A percentile compares a stretch with the other conserved stretches of the same genome.
Conservation (phyloP, 2,797 vertebrate genomes). For the Artibeus lituratus region DNA sequence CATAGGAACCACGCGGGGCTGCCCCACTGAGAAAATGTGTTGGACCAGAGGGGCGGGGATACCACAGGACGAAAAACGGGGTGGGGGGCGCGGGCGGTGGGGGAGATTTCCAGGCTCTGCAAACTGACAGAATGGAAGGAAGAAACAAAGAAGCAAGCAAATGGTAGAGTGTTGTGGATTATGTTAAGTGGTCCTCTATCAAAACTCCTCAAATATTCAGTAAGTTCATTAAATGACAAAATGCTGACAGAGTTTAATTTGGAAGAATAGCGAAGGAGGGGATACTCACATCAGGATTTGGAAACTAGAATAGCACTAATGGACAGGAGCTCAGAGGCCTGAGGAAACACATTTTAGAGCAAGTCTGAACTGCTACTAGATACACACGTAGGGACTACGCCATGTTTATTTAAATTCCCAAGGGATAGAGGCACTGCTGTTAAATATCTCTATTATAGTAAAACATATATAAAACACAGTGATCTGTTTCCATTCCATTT, state of each 20-base stretch:
- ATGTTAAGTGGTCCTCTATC: neutral
- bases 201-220: neutral
- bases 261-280: neutral
- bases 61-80: neutral
- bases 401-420: neutral
- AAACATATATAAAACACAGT: neutral
- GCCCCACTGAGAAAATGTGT: neutral
- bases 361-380: neutral
- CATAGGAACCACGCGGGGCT: neutral
- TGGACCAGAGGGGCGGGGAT: neutral
- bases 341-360: neutral
- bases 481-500: neutral
- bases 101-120: neutral
- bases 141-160: neutral
- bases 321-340: neutral
- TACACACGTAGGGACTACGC: neutral
- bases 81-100: rapidly evolving
- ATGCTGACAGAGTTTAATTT: neutral
- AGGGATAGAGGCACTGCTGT: neutral
- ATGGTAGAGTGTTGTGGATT: neutral
- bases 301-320: neutral
- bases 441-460: neutral
- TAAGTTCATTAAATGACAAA: neutral
- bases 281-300: neutral
- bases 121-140: neutral